phyloP scores from a whole-genome alignment of 2,888 invertebrate genomes.

The Drosophila birchii region DNA sequence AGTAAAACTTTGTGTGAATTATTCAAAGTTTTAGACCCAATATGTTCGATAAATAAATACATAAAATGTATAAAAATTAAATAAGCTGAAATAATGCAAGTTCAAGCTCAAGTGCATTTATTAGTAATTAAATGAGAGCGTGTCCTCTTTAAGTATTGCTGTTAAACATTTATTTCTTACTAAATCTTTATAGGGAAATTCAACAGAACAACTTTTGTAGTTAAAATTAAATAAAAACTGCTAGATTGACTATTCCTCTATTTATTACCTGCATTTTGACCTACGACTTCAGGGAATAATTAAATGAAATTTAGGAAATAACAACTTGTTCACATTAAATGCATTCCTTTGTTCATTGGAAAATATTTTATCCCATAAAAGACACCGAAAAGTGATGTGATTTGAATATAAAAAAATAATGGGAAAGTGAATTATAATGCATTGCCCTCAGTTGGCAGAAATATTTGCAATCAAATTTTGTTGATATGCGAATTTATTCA shows the following conservation, averaged over 20 bases:
- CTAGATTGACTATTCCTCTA: too few species aligned
- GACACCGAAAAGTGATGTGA: slow-evolving; percentile 7
- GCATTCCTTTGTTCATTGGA: slow-evolving; percentile 2
- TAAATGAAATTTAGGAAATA: slow-evolving; percentile 9
- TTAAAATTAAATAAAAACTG: not conserved
- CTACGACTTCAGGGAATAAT: slow-evolving; percentile 5
- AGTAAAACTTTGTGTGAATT: not conserved
- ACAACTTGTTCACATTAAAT: not conserved
- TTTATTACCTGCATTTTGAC: slow-evolving; percentile 3
- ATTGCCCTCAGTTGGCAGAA: slow-evolving; percentile 3
- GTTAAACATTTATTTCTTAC: not conserved
- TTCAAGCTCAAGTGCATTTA: not conserved
- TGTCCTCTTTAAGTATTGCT: not conserved
- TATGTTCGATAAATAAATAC: not conserved
- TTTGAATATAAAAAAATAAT: slow-evolving; percentile 5
- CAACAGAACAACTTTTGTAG: not conserved
- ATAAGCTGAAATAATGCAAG: not conserved
- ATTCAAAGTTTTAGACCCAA: not conserved
- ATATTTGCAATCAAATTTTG: not conserved
- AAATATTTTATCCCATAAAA: not conserved
- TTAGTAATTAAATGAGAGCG: not conserved
- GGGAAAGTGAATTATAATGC: slow-evolving; percentile 3
- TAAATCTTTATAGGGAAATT: not conserved
- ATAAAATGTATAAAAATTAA: not conserved
- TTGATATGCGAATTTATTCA: not conserved